Percentiles rank a stretch among this genome's conserved stretches.
These are phyloP conservation scores for Rhagoletis pomonella DNA, from an alignment of 1,140 invertebrate genomes.

Conservation along the genomic window DNA sequence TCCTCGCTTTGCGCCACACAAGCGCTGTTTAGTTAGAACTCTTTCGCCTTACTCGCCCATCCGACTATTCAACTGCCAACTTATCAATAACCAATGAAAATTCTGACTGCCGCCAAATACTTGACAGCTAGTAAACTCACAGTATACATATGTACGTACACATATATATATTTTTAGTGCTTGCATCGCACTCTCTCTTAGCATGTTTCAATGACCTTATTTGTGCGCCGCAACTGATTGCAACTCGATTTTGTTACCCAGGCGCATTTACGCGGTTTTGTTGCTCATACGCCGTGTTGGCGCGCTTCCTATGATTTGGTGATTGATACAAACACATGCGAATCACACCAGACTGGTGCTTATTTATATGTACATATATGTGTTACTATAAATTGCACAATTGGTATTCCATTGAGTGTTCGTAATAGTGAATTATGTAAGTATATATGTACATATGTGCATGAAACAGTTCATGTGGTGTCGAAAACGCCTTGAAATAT, in stretches of 20 bases:
- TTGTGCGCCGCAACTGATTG: background rate
- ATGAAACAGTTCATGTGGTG: too few relatives aligned
- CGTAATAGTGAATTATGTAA: background rate
- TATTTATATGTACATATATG: background rate
- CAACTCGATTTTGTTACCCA: background rate
- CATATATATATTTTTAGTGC: background rate
- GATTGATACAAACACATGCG: background rate
- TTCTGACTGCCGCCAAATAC: background rate
- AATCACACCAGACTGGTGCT: background rate
- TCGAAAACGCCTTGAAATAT: too few relatives aligned
- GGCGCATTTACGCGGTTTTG: background rate
- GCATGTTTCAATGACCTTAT: background rate
- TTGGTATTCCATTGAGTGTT: background rate
- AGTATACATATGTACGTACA: too few relatives aligned
- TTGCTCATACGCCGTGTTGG: slow-evolving; percentile 29
- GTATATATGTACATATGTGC: too few relatives aligned
- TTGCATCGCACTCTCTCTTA: background rate
- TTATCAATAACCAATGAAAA: background rate
- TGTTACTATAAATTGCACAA: background rate
- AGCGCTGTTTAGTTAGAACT: background rate
- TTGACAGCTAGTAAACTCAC: background rate
- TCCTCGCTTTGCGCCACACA: background rate
- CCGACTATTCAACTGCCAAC: background rate
- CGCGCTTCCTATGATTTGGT: background rate
- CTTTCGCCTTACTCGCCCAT: background rate